Evolutionary conservation across 2,888 invertebrate genomes (phyloP).

Genomic region (Beris morrisii): DNA sequence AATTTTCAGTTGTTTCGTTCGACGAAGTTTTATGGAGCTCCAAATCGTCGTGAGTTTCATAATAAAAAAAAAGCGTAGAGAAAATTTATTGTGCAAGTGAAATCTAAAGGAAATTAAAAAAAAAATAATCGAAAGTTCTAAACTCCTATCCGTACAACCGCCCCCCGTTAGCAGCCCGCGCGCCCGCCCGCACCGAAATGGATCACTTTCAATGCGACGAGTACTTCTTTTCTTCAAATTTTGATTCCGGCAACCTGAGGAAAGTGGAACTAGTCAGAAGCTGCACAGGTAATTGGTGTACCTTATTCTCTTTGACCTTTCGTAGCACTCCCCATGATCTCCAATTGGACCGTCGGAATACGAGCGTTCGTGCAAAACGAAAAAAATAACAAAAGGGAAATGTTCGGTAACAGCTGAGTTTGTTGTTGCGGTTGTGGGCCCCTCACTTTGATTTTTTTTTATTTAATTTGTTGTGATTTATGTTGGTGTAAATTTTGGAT

Average conservation of each 20-base stretch:
- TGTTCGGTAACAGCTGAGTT: slow-evolving; percentile 35
- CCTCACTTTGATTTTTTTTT: too few relatives aligned
- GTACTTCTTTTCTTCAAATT: slow-evolving; percentile 81
- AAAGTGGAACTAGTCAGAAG: slow-evolving; percentile 74
- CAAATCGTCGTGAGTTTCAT: slow-evolving; percentile 8
- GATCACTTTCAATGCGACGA: slow-evolving; percentile 66
- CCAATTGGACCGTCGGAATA: too few relatives aligned
- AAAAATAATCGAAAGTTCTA: neutral
- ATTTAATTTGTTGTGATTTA: too few relatives aligned
- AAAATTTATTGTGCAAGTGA: slow-evolving; percentile 25
- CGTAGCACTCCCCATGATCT: too few relatives aligned
- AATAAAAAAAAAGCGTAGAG: neutral
- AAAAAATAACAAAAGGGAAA: slow-evolving; percentile 21
- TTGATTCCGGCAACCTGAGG: slow-evolving; percentile 88
- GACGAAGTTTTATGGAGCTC: neutral
- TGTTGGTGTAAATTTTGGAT: too few relatives aligned
- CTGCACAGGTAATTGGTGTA: slow-evolving; percentile 58
- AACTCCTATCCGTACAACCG: too few relatives aligned
- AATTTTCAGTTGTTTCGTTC: slow-evolving; percentile 10
- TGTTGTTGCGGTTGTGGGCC: neutral
- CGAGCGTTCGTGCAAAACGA: too few relatives aligned
- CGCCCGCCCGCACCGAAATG: slow-evolving; percentile 26
- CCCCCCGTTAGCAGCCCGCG: neutral
- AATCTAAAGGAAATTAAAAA: slow-evolving; percentile 10
- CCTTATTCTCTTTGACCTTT: too few relatives aligned